These are phyloP conservation scores for Rhabdomys pumilio DNA, from an alignment of 2,797 vertebrate genomes.

Conservation along the genomic window DNA sequence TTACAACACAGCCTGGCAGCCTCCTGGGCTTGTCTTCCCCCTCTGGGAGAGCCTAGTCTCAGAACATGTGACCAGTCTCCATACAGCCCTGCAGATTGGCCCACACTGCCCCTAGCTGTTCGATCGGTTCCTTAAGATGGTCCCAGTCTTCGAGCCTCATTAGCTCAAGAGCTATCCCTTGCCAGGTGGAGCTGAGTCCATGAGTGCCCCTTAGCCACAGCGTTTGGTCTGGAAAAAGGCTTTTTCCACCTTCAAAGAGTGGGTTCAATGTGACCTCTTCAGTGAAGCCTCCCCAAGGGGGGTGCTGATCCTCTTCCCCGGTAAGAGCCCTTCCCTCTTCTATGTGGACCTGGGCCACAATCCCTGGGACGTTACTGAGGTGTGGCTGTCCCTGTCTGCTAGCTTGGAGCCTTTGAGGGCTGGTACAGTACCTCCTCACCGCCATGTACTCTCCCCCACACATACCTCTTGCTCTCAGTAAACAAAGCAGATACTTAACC, in stretches of 20 bases:
- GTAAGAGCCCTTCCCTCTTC: neutral
- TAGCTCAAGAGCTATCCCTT: neutral
- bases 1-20: constrained; percentile 82
- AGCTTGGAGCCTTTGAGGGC: neutral
- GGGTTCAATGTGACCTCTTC: constrained; percentile 13
- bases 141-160: neutral
- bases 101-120: constrained; percentile 27
- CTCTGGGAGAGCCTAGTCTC: constrained; percentile 64
- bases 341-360: neutral
- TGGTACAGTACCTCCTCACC: neutral
- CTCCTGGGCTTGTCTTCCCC: constrained; percentile 56
- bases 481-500: neutral
- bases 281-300: neutral
- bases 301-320: neutral
- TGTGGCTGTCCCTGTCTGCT: neutral
- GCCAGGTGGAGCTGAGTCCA: neutral
- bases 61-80: constrained; percentile 71
- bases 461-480: neutral
- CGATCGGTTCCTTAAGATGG: neutral
- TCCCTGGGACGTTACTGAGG: neutral
- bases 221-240: neutral
- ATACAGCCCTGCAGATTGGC: constrained; percentile 56
- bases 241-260: neutral
- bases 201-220: neutral
- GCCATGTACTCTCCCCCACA: neutral